Evolutionary conservation across 2,113 vertebrate genomes (phyloP), one percentile per base, ranked within the genome.

Genomic region (Helogale parvula): DNA sequence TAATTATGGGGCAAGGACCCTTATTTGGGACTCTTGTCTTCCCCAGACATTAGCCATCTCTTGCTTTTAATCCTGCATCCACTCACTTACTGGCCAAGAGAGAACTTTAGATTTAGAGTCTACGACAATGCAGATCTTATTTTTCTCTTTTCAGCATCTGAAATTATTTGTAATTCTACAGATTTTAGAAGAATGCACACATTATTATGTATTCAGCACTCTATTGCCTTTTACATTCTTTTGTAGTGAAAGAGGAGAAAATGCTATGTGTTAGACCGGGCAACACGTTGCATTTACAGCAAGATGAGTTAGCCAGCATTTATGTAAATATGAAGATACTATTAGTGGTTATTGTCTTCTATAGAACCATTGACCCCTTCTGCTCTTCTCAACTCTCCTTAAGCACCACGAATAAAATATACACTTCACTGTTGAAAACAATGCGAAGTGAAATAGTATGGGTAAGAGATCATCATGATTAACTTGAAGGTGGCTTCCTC

Each of bases 151-250:
- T 21, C 57, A 15, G 21, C 25, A 57, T 45, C 66, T 93, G 68
- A 33, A 19, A 3, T 84, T 88, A 89, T 54, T 90, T 97, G 96
- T 13, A 97, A 87, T 60, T 80, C 72, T 88, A 85, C 8, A 45
- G 71, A 82, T 94, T 96, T 81, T 86, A 69, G 68, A 93, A 71
- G 85, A 90, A 79, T 76, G 21, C 3, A 21, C n/a, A 85, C 19
- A 11, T 25, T 38, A 16, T 84, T 95, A 82, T 72, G 72, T 93
- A 92, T 80, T 97, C 69, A 88, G 2, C 38, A n/a, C 74, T 88
- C 68, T 52, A 65, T 76, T 74, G 45, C 12, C 17, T 88, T 94
- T 96, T 50, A 47, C 50, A 41, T 52, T 54, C 41, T 80, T 93
- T 97, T 52, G 21, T 91, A 31, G 27, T n/a, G 47, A 94, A 29